Conservation (phyloP, 2,797 vertebrate species). For the Loriculus beryllinus region DNA sequence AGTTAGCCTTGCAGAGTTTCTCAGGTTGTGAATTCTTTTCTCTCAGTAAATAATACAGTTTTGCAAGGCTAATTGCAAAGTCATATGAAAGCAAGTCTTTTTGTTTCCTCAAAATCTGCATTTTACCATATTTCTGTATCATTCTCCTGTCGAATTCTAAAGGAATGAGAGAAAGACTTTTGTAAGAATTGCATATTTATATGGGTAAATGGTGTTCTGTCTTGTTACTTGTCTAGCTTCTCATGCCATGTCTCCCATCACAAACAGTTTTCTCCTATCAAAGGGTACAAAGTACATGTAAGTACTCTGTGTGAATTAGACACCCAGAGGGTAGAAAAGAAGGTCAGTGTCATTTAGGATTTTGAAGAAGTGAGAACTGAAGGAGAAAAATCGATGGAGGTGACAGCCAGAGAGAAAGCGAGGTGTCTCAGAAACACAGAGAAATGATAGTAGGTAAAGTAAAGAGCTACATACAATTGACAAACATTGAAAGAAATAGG, state of each 20-base stretch:
- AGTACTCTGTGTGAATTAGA: not conserved
- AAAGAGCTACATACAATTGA: not conserved
- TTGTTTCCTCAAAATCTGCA: not conserved
- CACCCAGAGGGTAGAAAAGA: not conserved
- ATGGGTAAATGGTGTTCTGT: not conserved
- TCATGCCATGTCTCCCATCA: not conserved
- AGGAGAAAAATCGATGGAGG: not conserved
- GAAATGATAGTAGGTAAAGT: not conserved
- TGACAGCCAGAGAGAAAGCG: not conserved
- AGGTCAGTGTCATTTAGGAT: not conserved
- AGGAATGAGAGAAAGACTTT: not conserved
- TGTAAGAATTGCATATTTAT: not conserved
- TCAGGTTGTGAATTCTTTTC: not conserved
- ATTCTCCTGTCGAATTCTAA: not conserved
- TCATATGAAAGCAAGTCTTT: not conserved
- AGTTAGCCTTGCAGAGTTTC: accelerated
- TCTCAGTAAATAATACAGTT: not conserved
- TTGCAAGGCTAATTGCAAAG: not conserved
- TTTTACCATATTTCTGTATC: not conserved
- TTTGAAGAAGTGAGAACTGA: not conserved
- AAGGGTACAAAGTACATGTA: not conserved
- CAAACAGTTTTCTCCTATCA: not conserved
- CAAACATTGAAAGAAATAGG: not conserved
- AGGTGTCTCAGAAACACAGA: not conserved
- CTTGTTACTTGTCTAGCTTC: not conserved